Evolutionary conservation across 1,140 invertebrate species (phyloP), one percentile per base, ranked within the genome.

Genomic region (Brachionus koreanus): DNA sequence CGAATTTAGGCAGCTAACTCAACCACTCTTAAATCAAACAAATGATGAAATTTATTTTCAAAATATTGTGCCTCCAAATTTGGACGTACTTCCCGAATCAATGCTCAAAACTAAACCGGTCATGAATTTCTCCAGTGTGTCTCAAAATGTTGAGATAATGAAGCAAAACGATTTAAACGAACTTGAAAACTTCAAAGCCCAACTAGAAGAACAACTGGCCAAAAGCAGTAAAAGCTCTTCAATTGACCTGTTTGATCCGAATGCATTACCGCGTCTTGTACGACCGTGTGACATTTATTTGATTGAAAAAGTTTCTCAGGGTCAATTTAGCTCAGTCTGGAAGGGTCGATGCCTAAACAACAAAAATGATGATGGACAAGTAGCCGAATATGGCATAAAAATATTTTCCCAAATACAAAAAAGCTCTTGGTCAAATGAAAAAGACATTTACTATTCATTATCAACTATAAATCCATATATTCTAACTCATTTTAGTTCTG

Each of bases 291-390:
- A 74, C 43, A 25, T 74, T 19, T 74, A 23, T 25, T 19, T 74
- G 19, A 74, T 74, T 46, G 69, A 74, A 74, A 74, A 74, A 74
- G 43, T 74, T 23, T 43, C 69, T 19, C 69, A 74, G 6, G 76
- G 76, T 5, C 76, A 79, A 65, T 79, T 79, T 43, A 61, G 76
- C 13, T 79, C 76, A 33, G 76, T 79, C 5, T 79, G 76, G 76
- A 79, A 61, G 25, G 76, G 49, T 3, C 13, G 37, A 5, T 79
- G 76, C 35, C 12, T n/a, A 33, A 74, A 74, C 12, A 74, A 43
- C 43, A 43, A 74, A 25, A 16, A 46, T 5, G 23, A 43, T 46
- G 39, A 46, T 16, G 39, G 25, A 74, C 12, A 74, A 13, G 46
- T 61, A 25, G 25, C 76, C 12, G 76, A 61, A 61, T 79, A 61